A percentile compares a stretch with the other conserved stretches of the same genome.
These are phyloP conservation scores for Talpa occidentalis DNA, from an alignment of 2,113 vertebrate genomes.

Conservation along the genomic window DNA sequence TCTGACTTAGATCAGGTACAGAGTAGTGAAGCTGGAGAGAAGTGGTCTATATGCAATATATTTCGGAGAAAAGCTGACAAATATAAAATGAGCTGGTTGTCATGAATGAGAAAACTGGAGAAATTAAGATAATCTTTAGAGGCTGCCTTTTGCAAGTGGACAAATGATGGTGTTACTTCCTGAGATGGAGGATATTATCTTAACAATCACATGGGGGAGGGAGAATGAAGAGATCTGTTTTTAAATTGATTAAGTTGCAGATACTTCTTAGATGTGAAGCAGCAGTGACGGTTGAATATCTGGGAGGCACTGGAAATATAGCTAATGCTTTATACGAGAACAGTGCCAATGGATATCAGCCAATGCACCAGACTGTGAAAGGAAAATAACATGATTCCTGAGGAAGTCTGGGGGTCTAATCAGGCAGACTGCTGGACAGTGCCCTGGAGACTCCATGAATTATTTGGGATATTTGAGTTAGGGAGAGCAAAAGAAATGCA, in stretches of 20 bases:
- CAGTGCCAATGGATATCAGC: background rate
- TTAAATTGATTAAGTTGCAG: background rate
- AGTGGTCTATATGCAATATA: background rate
- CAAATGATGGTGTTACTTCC: background rate
- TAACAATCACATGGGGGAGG: background rate
- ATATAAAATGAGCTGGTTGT: background rate
- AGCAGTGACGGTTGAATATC: background rate
- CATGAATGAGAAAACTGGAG: background rate
- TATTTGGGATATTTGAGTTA: background rate
- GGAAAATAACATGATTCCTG: background rate
- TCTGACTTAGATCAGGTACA: background rate
- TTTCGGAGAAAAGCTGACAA: background rate
- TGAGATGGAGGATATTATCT: background rate
- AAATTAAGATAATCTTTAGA: background rate
- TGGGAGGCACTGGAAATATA: background rate
- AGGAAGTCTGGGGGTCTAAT: background rate
- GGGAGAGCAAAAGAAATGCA: background rate
- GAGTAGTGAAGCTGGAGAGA: background rate
- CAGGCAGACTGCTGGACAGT: background rate
- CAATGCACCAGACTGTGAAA: background rate
- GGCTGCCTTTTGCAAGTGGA: background rate
- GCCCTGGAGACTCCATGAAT: background rate
- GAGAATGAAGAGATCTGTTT: background rate
- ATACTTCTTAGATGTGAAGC: background rate
- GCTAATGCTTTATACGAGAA: background rate